phyloP scores from a whole-genome alignment of 2,888 invertebrate species.

The Lithosia quadra region DNA sequence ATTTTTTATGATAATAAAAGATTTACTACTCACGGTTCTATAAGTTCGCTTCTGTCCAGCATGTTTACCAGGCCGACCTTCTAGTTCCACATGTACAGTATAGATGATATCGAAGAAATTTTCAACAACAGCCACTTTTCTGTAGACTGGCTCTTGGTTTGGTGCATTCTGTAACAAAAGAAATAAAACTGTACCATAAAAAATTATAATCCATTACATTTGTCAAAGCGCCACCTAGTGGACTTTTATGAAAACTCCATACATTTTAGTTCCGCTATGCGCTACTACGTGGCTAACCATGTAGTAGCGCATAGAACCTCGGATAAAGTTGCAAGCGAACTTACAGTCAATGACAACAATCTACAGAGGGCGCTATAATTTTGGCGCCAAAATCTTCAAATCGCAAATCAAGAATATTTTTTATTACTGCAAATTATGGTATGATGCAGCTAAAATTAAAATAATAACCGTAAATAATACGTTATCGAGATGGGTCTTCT shows the following conservation, averaged over 20 bases:
- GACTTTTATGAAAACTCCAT: accelerated
- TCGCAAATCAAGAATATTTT: neutral
- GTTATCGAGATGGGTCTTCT: conserved; percentile 6
- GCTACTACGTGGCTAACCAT: conserved; percentile 51
- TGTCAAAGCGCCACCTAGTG: conserved; percentile 55
- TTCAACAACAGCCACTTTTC: conserved; percentile 98
- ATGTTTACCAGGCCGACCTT: conserved; percentile 96
- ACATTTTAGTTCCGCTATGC: conserved; percentile 38
- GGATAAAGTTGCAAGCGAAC: neutral
- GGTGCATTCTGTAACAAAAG: conserved; percentile 89
- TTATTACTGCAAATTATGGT: neutral
- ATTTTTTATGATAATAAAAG: neutral
- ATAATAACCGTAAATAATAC: conserved; percentile 20
- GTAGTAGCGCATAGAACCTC: neutral
- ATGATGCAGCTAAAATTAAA: conserved; percentile 11
- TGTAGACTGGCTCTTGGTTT: conserved; percentile 91
- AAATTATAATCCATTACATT: neutral
- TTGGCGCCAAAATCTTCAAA: conserved; percentile 12
- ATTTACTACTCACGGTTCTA: conserved; percentile 91
- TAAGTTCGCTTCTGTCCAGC: conserved; percentile 99
- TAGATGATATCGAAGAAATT: conserved; percentile 99
- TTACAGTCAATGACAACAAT: neutral
- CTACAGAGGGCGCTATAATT: conserved; percentile 42
- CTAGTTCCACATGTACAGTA: conserved; percentile 97
- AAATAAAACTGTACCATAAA: conserved; percentile 23